Evolutionary conservation across 2,113 vertebrate species (phyloP).

Genomic region (Lota lota): DNA sequence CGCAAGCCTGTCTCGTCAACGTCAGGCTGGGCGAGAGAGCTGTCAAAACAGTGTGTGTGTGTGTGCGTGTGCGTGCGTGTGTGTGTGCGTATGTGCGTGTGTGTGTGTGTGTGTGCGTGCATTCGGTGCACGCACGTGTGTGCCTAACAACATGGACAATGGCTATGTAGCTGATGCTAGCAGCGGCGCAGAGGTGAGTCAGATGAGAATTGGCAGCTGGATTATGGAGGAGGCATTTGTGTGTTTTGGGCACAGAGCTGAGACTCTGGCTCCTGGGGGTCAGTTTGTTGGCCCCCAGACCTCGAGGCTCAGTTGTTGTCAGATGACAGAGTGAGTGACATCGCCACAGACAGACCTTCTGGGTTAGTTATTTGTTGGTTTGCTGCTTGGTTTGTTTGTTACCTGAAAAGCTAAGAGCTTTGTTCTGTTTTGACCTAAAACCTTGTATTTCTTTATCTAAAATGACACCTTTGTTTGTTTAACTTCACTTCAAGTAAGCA

Average conservation of each 20-base stretch:
- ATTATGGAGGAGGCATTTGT: constrained; percentile 62
- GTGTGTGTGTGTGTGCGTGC: constrained; percentile 5
- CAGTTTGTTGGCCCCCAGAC: neutral
- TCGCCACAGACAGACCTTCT: constrained; percentile 16
- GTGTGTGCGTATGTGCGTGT: constrained; percentile 8
- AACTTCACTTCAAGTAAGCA: no score
- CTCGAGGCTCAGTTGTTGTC: neutral
- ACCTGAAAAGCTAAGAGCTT: no score
- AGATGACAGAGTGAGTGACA: constrained; percentile 14
- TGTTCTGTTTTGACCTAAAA: no score
- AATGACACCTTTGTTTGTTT: no score
- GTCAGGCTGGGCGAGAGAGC: neutral
- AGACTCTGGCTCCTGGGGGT: neutral
- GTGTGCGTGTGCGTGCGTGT: neutral
- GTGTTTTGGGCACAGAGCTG: constrained; percentile 34
- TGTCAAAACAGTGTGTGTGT: neutral
- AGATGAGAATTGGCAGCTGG: constrained; percentile 66
- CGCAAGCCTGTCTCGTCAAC: constrained; percentile 14
- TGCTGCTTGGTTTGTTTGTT: no score
- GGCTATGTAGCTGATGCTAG: neutral
- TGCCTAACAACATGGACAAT: neutral
- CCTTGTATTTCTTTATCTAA: no score
- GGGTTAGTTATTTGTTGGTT: no score
- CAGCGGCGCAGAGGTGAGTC: constrained; percentile 37
- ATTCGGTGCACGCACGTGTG: neutral